A percentile compares a stretch with the other conserved stretches of the same genome.
phyloP scores from a whole-genome alignment of 2,888 invertebrate species.

The Coleophora flavipennella region DNA sequence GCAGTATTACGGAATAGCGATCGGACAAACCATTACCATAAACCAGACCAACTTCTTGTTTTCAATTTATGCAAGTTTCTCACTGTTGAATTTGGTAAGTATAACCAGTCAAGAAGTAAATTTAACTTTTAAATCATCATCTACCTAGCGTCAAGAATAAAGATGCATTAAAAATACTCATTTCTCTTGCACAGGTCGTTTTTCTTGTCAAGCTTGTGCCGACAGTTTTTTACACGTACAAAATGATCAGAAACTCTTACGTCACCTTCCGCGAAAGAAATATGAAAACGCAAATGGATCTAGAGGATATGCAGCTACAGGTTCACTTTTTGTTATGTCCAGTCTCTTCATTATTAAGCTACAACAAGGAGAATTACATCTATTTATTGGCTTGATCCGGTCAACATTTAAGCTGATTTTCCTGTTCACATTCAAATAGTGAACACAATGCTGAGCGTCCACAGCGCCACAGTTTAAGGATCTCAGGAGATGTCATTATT shows the following conservation, averaged over 20 bases:
- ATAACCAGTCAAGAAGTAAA: not conserved
- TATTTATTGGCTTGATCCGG: too few relatives aligned
- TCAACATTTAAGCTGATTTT: too few relatives aligned
- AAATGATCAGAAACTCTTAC: slow-evolving; percentile 37
- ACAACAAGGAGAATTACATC: not conserved
- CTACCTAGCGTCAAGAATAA: too few relatives aligned
- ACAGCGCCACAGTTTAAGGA: not conserved
- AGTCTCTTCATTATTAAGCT: too few relatives aligned
- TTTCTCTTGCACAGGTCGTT: slow-evolving; percentile 12
- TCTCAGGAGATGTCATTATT: too few relatives aligned
- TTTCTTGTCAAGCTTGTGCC: slow-evolving; percentile 47
- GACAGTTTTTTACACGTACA: slow-evolving; percentile 41
- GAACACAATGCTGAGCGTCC: not conserved
- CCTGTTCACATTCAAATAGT: too few relatives aligned
- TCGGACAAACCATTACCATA: slow-evolving; percentile 32
- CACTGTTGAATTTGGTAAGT: slow-evolving; percentile 41
- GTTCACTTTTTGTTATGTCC: too few relatives aligned
- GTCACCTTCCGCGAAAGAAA: slow-evolving; percentile 36
- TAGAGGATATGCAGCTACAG: slow-evolving; percentile 54
- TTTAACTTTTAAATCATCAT: too few relatives aligned
- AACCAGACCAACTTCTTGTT: slow-evolving; percentile 29
- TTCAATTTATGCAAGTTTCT: slow-evolving; percentile 33
- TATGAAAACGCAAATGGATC: slow-evolving; percentile 37
- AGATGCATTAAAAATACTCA: too few relatives aligned
- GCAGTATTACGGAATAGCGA: slow-evolving; percentile 31